phyloP scores from a whole-genome alignment of 2,113 vertebrate genomes.

The Corydoras sp. region DNA sequence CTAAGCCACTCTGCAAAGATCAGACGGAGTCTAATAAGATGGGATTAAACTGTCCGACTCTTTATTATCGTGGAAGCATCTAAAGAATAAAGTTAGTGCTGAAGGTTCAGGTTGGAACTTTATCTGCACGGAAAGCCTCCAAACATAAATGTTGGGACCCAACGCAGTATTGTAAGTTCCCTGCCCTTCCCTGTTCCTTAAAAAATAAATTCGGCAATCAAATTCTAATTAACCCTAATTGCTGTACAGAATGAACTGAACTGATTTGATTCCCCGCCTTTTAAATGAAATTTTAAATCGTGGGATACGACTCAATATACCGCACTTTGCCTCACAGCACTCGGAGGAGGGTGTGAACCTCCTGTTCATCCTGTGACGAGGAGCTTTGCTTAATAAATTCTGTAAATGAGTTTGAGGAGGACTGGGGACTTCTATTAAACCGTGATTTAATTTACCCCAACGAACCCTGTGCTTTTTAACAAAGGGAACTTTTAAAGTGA shows the following conservation, averaged over 20 bases:
- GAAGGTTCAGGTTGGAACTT: too few species aligned
- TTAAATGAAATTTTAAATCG: conserved; percentile 72
- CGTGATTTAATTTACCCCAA: conserved; percentile 54
- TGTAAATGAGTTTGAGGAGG: conserved; percentile 58
- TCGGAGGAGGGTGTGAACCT: conserved; percentile 42
- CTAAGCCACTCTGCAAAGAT: too few species aligned
- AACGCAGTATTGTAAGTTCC: neutral
- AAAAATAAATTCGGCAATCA: conserved; percentile 68
- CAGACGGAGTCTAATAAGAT: too few species aligned
- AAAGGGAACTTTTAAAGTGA: conserved; percentile 20
- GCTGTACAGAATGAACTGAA: conserved; percentile 71
- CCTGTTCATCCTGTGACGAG: neutral
- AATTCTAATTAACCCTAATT: conserved; percentile 75
- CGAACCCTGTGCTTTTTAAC: conserved; percentile 29
- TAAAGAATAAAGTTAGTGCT: neutral
- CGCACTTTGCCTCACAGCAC: conserved; percentile 45
- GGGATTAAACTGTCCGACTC: neutral
- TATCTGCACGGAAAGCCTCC: too few species aligned
- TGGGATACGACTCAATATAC: conserved; percentile 73
- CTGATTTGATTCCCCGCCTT: conserved; percentile 58
- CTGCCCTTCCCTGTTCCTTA: neutral
- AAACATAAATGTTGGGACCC: too few species aligned
- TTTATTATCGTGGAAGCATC: too few species aligned
- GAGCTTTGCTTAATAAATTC: conserved; percentile 59
- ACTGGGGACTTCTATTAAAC: conserved; percentile 55